A percentile compares a stretch with the other conserved stretches of the same genome.
Evolutionary conservation across 2,797 vertebrate species (phyloP).

Genomic region (Luscinia luscinia): DNA sequence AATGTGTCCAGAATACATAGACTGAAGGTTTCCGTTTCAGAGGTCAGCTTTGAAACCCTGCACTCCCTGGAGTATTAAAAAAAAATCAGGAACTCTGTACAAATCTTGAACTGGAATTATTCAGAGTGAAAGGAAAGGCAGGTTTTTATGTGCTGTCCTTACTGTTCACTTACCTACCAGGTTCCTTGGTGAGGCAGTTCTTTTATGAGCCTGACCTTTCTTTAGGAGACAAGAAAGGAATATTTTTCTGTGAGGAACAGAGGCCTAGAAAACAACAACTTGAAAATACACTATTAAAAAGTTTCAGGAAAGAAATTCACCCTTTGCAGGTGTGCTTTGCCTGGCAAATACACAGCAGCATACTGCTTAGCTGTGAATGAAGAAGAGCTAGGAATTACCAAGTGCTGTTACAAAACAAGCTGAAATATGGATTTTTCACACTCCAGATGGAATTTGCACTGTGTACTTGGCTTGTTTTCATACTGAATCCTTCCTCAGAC

Average conservation of each 20-base stretch:
- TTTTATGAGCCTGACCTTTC: conserved; percentile 11
- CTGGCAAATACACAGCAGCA: not conserved
- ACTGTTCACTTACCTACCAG: not conserved
- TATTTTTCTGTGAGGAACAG: conserved; percentile 3
- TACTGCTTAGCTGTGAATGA: not conserved
- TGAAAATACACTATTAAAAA: not conserved
- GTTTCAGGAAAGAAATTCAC: not conserved
- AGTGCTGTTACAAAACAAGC: not conserved
- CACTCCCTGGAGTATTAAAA: not conserved
- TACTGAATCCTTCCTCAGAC: not conserved
- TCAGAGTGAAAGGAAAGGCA: not conserved
- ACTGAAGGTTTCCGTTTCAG: not conserved
- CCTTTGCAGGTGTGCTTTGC: not conserved
- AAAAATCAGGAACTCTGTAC: not conserved
- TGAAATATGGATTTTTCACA: not conserved
- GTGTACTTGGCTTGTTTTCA: not conserved
- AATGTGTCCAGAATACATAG: not conserved
- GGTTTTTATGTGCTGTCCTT: not conserved
- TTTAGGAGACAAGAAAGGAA: not conserved
- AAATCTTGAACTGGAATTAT: not conserved
- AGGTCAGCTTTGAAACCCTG: not conserved
- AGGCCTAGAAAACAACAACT: not conserved
- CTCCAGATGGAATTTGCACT: not conserved
- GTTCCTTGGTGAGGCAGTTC: not conserved
- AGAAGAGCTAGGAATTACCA: not conserved